Conservation (phyloP, 2,888 invertebrate genomes). For the Drosophila quasianomalipes region DNA sequence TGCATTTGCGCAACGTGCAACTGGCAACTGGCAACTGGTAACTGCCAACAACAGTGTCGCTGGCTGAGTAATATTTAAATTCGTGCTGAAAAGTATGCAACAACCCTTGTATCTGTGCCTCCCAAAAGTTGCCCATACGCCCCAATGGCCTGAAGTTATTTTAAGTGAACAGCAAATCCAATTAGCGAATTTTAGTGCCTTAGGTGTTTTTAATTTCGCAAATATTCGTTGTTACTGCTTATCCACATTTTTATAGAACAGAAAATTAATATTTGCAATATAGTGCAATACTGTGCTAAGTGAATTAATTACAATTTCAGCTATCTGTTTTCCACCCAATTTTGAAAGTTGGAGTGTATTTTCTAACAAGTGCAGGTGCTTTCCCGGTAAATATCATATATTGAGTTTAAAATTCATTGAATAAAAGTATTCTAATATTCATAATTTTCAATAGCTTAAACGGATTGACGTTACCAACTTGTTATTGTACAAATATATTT, state of each 20-base stretch:
- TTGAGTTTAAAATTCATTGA: background rate
- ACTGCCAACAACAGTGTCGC: slow-evolving; percentile 15
- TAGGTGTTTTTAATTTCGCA: slow-evolving; percentile 10
- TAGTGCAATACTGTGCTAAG: background rate
- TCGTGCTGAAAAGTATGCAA: slow-evolving; percentile 50
- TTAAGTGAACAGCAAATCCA: background rate
- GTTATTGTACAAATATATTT: too few relatives aligned
- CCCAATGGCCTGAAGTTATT: slow-evolving; percentile 4
- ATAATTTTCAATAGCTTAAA: background rate
- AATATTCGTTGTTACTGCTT: too few relatives aligned
- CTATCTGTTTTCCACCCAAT: background rate
- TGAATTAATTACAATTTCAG: background rate
- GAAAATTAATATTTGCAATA: background rate
- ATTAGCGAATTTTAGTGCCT: background rate
- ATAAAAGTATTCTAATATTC: background rate
- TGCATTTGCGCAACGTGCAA: slow-evolving; percentile 46
- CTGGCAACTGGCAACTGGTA: slow-evolving; percentile 12
- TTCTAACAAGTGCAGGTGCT: background rate
- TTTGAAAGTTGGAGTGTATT: background rate
- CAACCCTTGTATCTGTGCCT: slow-evolving; percentile 1
- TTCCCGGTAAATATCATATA: background rate
- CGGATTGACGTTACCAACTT: too few relatives aligned
- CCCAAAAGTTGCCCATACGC: background rate
- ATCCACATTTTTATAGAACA: background rate
- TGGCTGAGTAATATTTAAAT: slow-evolving; percentile 42